Evolutionary conservation across 2,888 invertebrate species (phyloP).

Genomic region (Ptychoptera contaminata): DNA sequence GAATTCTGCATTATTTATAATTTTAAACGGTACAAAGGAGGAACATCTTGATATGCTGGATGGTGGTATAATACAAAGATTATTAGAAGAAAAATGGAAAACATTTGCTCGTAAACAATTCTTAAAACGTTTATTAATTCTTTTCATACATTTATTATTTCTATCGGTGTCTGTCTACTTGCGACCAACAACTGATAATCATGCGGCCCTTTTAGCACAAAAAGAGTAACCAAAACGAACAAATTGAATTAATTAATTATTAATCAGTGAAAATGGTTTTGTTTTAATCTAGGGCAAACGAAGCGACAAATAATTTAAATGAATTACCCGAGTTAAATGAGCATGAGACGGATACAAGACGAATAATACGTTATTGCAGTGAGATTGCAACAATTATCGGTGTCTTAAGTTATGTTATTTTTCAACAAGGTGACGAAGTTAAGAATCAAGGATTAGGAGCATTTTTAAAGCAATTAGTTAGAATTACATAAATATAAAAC

Average conservation of each 20-base stretch:
- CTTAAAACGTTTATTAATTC: conserved; percentile 73
- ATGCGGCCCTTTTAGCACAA: background rate
- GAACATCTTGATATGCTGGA: conserved; percentile 98
- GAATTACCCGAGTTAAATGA: conserved; percentile 18
- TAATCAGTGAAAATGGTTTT: background rate
- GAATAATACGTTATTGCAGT: conserved; percentile 47
- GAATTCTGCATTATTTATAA: conserved; percentile 96
- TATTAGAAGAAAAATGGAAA: conserved; percentile 98
- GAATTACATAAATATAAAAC: conserved; percentile 11
- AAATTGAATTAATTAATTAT: too few species aligned
- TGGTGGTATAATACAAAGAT: conserved; percentile 91
- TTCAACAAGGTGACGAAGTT: conserved; percentile 90
- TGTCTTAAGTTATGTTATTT: conserved; percentile 72
- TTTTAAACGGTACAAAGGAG: conserved; percentile 91
- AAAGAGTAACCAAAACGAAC: background rate
- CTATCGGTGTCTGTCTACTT: conserved; percentile 85
- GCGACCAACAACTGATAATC: conserved; percentile 43
- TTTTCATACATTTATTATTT: conserved; percentile 72
- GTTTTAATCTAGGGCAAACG: background rate
- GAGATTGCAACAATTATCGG: conserved; percentile 76
- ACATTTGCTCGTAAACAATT: conserved; percentile 94
- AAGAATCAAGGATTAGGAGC: conserved; percentile 83
- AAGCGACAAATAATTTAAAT: background rate
- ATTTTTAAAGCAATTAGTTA: conserved; percentile 83
- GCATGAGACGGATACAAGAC: conserved; percentile 28